Percentiles rank a stretch among this genome's conserved stretches.
phyloP scores from a whole-genome alignment of 1,140 invertebrate genomes.

The Ostrea edulis region DNA sequence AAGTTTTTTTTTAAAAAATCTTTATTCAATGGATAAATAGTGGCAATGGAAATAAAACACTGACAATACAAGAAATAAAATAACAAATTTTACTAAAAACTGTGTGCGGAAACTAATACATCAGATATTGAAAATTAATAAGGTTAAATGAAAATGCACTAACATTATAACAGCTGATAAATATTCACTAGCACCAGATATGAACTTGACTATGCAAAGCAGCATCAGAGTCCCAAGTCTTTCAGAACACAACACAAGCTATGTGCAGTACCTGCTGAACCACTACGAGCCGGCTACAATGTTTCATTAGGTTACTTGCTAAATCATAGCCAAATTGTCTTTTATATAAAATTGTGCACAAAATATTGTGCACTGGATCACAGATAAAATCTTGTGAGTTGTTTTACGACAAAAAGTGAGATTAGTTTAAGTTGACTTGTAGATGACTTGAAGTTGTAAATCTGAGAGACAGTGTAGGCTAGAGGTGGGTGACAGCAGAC shows the following conservation, averaged over 20 bases:
- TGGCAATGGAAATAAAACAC: slow-evolving; percentile 18
- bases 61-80: slow-evolving; percentile 35
- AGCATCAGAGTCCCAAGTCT: slow-evolving; percentile 25
- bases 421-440: slow-evolving; percentile 29
- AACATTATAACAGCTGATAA: slow-evolving; percentile 21
- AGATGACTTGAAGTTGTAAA: slow-evolving; percentile 37
- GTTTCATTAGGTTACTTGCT: neutral
- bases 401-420: neutral
- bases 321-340: neutral
- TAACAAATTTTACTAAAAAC: neutral
- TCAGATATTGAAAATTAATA: slow-evolving; percentile 33
- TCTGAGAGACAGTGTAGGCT: slow-evolving; percentile 26
- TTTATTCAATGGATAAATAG: slow-evolving; percentile 17
- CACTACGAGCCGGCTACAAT: slow-evolving; percentile 18
- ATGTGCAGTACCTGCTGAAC: slow-evolving; percentile 21
- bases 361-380: slow-evolving; percentile 2
- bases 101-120: slow-evolving; percentile 1
- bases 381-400: slow-evolving; percentile 32
- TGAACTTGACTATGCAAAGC: slow-evolving; percentile 27
- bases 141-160: slow-evolving; percentile 32
- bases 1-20: neutral
- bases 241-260: slow-evolving; percentile 30
- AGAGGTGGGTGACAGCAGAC: slow-evolving; percentile 35
- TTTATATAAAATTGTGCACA: slow-evolving; percentile 12
- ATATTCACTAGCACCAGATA: slow-evolving; percentile 29